Conservation (phyloP, 1,140 invertebrate species). For the Lordiphosa clarofinis region DNA sequence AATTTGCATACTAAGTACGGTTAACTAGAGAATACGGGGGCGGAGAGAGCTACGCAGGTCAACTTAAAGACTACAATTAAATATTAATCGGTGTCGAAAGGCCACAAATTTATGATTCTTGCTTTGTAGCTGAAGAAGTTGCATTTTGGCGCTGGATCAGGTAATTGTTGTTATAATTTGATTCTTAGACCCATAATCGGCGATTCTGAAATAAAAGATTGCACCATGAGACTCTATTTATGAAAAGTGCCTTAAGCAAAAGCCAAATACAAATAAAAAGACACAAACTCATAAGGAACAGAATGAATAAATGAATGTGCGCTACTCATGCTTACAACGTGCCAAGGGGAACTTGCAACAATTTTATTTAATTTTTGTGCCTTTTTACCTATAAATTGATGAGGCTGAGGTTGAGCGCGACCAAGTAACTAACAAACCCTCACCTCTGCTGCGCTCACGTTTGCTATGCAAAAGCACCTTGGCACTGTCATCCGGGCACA, state of each 20-base stretch:
- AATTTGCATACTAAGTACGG: constrained; percentile 38
- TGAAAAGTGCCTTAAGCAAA: background rate
- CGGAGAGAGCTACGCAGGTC: constrained; percentile 12
- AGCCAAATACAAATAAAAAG: constrained; percentile 62
- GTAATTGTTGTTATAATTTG: constrained; percentile 80
- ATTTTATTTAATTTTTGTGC: constrained; percentile 57
- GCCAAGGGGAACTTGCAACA: constrained; percentile 20
- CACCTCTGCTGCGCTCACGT: constrained; percentile 81
- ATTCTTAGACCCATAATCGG: constrained; percentile 81
- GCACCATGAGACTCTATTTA: background rate
- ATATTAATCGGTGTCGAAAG: constrained; percentile 68
- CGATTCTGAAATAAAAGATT: constrained; percentile 73
- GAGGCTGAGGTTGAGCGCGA: constrained; percentile 84
- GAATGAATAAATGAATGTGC: constrained; percentile 2
- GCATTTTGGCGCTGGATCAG: constrained; percentile 59
- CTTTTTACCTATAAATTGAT: constrained; percentile 84
- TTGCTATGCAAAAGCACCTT: constrained; percentile 81
- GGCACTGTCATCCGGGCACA: constrained; percentile 82
- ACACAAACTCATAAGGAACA: constrained; percentile 62
- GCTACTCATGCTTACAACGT: constrained; percentile 31
- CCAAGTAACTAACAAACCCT: constrained; percentile 84
- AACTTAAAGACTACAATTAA: constrained; percentile 31
- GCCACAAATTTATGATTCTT: constrained; percentile 45
- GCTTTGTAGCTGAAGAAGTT: constrained; percentile 28
- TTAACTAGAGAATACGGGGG: constrained; percentile 7